Percentiles rank a stretch among this genome's conserved stretches.
Evolutionary conservation across 2,113 vertebrate genomes (phyloP).

Genomic region (Anser brachyrhynchus): DNA sequence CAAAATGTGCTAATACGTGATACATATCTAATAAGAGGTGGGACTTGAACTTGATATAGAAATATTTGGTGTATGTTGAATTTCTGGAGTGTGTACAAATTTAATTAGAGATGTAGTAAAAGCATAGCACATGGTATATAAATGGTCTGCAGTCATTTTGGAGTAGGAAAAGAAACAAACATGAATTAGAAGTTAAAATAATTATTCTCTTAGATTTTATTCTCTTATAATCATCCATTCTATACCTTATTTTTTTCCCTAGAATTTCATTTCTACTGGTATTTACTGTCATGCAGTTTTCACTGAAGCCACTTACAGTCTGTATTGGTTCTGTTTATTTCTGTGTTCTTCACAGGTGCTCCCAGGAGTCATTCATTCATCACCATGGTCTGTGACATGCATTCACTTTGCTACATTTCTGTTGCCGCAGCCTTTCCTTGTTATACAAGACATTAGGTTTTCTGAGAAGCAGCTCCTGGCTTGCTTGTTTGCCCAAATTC

Average conservation of each 20-base stretch:
- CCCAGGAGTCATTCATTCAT: neutral
- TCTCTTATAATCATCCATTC: neutral
- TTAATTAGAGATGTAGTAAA: neutral
- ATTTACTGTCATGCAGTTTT: neutral
- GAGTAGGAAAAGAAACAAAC: neutral
- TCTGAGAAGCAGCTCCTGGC: neutral
- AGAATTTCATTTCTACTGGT: neutral
- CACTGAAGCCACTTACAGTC: neutral
- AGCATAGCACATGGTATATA: neutral
- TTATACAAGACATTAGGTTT: neutral
- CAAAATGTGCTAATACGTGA: accelerated
- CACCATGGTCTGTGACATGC: neutral
- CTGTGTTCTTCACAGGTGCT: neutral
- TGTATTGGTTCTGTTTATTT: neutral
- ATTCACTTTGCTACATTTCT: neutral
- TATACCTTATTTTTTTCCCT: neutral
- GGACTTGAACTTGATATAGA: neutral
- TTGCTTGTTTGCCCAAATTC: neutral
- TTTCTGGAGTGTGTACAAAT: neutral
- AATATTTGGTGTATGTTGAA: neutral
- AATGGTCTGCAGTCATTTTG: neutral
- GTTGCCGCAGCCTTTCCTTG: neutral
- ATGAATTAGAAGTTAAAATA: neutral
- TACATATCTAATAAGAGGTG: neutral
- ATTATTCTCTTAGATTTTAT: neutral